Evolutionary conservation across 2,113 vertebrate species (phyloP).

Genomic region (Myotis lucifugus): DNA sequence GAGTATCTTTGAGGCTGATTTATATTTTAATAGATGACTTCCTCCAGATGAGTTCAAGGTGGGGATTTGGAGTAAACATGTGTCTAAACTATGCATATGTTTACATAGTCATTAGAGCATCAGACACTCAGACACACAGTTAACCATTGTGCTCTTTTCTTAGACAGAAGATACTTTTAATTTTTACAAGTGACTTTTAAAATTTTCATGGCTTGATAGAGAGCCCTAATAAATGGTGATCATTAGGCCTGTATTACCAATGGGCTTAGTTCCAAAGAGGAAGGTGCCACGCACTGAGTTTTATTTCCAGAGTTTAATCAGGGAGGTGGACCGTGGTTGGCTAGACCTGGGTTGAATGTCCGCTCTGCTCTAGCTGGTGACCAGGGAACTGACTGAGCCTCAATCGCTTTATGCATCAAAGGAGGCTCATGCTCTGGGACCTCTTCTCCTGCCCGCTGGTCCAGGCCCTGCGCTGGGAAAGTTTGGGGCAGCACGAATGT

Average conservation of each 20-base stretch:
- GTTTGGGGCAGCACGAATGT: background rate
- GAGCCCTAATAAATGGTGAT: background rate
- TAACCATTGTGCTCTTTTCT: background rate
- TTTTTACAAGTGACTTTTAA: conserved; percentile 47
- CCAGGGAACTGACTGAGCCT: background rate
- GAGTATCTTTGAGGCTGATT: background rate
- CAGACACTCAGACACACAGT: background rate
- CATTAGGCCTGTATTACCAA: background rate
- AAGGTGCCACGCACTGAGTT: background rate
- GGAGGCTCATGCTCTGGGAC: background rate
- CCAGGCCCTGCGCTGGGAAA: background rate
- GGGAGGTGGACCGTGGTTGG: background rate
- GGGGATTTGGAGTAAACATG: rapidly evolving
- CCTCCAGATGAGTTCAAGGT: background rate
- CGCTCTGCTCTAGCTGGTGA: rapidly evolving
- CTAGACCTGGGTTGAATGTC: background rate
- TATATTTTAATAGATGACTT: background rate
- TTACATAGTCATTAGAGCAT: background rate
- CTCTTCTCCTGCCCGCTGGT: background rate
- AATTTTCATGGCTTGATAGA: background rate
- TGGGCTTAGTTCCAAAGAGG: background rate
- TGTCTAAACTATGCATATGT: background rate
- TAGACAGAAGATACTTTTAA: background rate
- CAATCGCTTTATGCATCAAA: background rate
- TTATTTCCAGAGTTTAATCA: background rate